phyloP scores from a whole-genome alignment of 1,140 invertebrate species.

The Drosophila mauritiana region DNA sequence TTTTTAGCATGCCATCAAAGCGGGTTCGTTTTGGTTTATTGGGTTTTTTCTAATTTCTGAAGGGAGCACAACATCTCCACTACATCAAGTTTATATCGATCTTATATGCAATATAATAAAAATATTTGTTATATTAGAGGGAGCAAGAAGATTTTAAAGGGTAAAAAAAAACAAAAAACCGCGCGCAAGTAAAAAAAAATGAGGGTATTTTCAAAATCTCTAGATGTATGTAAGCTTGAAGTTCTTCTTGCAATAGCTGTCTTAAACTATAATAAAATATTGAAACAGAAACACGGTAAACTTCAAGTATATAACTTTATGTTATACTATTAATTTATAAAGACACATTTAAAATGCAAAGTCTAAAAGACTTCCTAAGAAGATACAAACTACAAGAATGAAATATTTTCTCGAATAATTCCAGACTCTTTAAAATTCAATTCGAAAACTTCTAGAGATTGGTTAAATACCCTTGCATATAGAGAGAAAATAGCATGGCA shows the following conservation, averaged over 20 bases:
- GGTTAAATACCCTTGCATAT: background rate
- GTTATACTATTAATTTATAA: no score
- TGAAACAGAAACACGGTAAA: background rate
- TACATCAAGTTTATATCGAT: slow-evolving; percentile 34
- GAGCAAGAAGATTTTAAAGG: slow-evolving; percentile 4
- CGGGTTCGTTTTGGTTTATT: slow-evolving; percentile 22
- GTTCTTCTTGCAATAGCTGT: background rate
- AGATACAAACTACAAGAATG: background rate
- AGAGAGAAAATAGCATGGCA: background rate
- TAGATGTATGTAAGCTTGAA: background rate
- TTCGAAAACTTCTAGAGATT: slow-evolving; percentile 13
- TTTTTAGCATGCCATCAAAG: slow-evolving; percentile 71
- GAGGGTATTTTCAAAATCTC: slow-evolving; percentile 2
- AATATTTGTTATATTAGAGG: slow-evolving; percentile 8
- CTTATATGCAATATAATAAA: slow-evolving; percentile 16
- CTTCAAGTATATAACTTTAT: no score
- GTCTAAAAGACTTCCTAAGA: no score
- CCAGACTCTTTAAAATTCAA: slow-evolving; percentile 1
- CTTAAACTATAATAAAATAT: background rate
- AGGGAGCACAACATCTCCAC: slow-evolving; percentile 27
- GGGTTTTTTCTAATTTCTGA: background rate
- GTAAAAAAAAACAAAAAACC: slow-evolving; percentile 2
- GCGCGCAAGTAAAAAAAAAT: background rate
- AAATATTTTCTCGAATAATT: background rate
- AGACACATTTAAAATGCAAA: no score